These are phyloP conservation scores for Amblyteles armatorius DNA, from an alignment of 2,888 invertebrate species.

Conservation along the genomic window DNA sequence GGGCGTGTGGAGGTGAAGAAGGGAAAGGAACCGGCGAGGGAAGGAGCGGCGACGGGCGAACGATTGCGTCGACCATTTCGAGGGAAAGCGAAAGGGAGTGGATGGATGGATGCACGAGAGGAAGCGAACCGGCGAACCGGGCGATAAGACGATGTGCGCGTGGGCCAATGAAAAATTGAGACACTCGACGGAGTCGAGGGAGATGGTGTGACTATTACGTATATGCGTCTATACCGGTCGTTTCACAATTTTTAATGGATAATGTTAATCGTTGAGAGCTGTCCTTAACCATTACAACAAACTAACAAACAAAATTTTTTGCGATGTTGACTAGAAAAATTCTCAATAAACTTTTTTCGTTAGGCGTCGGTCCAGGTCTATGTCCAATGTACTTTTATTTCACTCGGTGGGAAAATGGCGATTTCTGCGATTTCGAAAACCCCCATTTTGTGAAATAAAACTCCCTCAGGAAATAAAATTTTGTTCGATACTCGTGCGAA, in stretches of 20 bases:
- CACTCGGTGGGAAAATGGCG: no score
- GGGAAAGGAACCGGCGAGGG: conserved; percentile 54
- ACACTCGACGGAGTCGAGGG: conserved; percentile 33
- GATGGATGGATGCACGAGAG: conserved; percentile 25
- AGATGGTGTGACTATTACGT: neutral
- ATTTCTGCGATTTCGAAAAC: no score
- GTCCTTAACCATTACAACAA: no score
- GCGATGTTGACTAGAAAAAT: no score
- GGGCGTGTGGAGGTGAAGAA: conserved; percentile 36
- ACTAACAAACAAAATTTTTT: no score
- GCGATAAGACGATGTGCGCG: conserved; percentile 51
- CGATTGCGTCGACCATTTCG: conserved; percentile 38
- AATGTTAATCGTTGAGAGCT: neutral
- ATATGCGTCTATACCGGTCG: neutral
- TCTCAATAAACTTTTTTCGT: no score
- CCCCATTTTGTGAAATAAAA: no score
- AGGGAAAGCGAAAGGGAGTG: conserved; percentile 39
- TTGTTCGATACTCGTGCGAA: no score
- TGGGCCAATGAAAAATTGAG: conserved; percentile 41
- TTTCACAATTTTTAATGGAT: neutral
- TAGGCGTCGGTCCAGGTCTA: no score
- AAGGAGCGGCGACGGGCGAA: conserved; percentile 42
- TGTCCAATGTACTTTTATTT: no score
- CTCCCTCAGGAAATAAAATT: no score
- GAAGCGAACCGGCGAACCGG: conserved; percentile 35